Evolutionary conservation across 2,888 invertebrate genomes (phyloP), one percentile per base, ranked within the genome.

Genomic region (Scaptodrosophila latifasciaeformis): DNA sequence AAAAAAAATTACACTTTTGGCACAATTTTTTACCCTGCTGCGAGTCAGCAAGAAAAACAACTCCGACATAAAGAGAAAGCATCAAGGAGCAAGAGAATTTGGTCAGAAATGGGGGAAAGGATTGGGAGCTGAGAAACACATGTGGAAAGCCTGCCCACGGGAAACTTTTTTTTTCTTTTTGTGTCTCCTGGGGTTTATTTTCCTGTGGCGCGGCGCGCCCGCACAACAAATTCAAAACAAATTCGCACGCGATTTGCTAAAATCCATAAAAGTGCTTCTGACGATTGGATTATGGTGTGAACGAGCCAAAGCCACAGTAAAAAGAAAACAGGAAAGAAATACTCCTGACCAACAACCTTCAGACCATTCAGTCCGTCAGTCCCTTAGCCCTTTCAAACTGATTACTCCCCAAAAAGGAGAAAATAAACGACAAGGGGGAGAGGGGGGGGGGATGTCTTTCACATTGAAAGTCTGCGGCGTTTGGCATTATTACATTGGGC

Each of bases 181-280:
- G n/a, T n/a, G 21, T 34, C 12, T 52, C 46, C 49, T 31, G 49
- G 54, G 54, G 47, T 39, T 59, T 59, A 34, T 2, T 47, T 10
- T 10, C 17, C n/a, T 50, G 45, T 49, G 62, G 46, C 49, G 46
- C 37, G 47, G 42, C 35, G 17, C 15, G 40, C 27, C 10, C 24
- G 43, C 35, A 39, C 21, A 65, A 53, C 60, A 65, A 78, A 78
- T 67, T 75, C 68, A 68, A 37, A 54, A 54, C 56, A 65, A 78
- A 80, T 78, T 72, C 56, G 60, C 78, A 77, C 75, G 72, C 77
- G 69, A 72, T 72, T 72, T 69, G 62, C 67, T 59, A 68, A 77
- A 65, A 66, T 51, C 72, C 79, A 75, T 72, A 78, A 72, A 72
- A 72, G 56, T 47, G 71, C 59, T 68, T 58, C 55, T 42, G 61